phyloP scores from a whole-genome alignment of 2,113 vertebrate genomes.

The Azemiops feae region DNA sequence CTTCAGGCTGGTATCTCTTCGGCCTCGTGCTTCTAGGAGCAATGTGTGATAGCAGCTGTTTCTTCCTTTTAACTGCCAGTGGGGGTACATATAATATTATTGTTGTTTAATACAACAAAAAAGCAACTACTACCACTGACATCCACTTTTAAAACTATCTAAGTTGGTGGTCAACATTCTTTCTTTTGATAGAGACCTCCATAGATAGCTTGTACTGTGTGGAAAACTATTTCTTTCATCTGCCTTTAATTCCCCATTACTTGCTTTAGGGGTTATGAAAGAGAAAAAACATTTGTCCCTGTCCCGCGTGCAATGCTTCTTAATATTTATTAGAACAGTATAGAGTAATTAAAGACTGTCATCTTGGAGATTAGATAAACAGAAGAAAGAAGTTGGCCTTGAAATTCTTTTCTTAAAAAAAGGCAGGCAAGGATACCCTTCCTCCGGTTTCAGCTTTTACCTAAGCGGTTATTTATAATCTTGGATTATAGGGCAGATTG shows the following conservation, averaged over 20 bases:
- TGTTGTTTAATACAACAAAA: not conserved
- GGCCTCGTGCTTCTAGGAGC: too few species aligned
- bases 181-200: not conserved
- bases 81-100: not conserved
- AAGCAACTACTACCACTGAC: not conserved
- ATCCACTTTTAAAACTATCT: not conserved
- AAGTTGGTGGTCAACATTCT: not conserved
- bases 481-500: not conserved
- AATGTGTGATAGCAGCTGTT: too few species aligned
- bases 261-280: not conserved
- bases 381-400: not conserved
- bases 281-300: too few species aligned
- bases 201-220: not conserved
- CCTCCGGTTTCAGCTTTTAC: not conserved
- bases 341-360: not conserved
- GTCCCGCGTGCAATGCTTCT: not conserved
- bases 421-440: not conserved
- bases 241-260: not conserved
- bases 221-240: not conserved
- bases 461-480: not conserved
- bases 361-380: not conserved
- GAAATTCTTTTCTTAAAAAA: not conserved
- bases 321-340: not conserved
- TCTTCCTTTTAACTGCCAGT: too few species aligned
- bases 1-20: too few species aligned